phyloP scores from a whole-genome alignment of 2,797 vertebrate species.

The Vireo griseus region DNA sequence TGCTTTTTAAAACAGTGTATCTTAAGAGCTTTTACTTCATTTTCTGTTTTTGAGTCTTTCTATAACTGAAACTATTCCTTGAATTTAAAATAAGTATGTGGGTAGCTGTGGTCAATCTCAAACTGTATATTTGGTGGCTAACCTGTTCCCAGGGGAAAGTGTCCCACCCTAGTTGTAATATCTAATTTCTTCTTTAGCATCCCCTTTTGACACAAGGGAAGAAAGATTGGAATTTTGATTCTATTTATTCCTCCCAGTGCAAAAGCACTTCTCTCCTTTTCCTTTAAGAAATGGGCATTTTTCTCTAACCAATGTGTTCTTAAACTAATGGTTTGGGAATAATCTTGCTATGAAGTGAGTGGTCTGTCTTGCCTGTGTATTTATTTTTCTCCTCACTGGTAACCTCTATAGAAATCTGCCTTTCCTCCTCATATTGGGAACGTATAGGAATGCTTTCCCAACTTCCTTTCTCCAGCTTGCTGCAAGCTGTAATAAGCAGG shows the following conservation, averaged over 20 bases:
- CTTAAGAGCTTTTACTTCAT: neutral
- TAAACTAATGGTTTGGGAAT: neutral
- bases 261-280: neutral
- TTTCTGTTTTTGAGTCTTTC: neutral
- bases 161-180: neutral
- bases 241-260: neutral
- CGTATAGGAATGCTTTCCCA: neutral
- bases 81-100: neutral
- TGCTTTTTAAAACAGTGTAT: neutral
- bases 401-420: neutral
- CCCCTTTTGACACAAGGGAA: neutral
- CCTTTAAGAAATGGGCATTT: neutral
- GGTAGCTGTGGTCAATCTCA: conserved; percentile 14
- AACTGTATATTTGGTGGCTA: neutral
- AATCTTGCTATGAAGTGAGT: neutral
- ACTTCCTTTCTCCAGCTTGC: neutral
- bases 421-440: neutral
- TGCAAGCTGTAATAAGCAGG: neutral
- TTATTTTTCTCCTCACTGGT: neutral
- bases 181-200: neutral
- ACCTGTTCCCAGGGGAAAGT: neutral
- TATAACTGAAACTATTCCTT: neutral
- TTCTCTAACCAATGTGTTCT: neutral
- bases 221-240: neutral
- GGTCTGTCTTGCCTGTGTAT: neutral